These are phyloP conservation scores for Galaxias olidus DNA, from an alignment of 2,797 vertebrate genomes.

Conservation along the genomic window DNA sequence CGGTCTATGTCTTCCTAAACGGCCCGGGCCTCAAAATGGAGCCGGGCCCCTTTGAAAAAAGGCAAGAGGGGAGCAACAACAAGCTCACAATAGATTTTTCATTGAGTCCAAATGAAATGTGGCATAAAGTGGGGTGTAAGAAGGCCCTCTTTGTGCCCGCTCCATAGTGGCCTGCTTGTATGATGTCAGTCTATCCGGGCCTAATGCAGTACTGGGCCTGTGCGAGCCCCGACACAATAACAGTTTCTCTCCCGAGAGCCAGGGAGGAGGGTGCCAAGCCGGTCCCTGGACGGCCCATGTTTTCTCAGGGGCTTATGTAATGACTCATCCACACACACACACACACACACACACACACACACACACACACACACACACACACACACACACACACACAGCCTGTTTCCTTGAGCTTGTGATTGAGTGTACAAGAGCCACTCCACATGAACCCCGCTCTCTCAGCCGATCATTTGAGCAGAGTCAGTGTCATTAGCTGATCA, in stretches of 20 bases:
- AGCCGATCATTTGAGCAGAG: slow-evolving; percentile 17
- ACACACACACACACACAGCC: slow-evolving; percentile 12
- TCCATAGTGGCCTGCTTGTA: slow-evolving; percentile 78
- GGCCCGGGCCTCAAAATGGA: slow-evolving; percentile 25
- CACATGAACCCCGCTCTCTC: slow-evolving; percentile 5
- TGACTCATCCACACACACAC: slow-evolving; percentile 22
- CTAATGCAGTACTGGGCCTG: slow-evolving; percentile 81
- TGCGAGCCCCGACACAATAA: slow-evolving; percentile 68
- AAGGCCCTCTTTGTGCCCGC: slow-evolving; percentile 80
- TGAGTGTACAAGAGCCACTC: slow-evolving; percentile 18
- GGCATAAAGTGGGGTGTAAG: slow-evolving; percentile 78
- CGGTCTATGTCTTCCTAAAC: slow-evolving; percentile 36
- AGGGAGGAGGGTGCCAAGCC: slow-evolving; percentile 57
- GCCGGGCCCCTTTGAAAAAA: slow-evolving; percentile 36
- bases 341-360: slow-evolving; percentile 11
- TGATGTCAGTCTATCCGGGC: slow-evolving; percentile 88
- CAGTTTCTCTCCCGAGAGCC: slow-evolving; percentile 57
- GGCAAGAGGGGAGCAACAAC: slow-evolving; percentile 25
- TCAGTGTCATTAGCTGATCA: slow-evolving; percentile 16
- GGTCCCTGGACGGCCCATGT: slow-evolving; percentile 52
- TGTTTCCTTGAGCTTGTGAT: slow-evolving; percentile 28
- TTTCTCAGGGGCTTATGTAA: slow-evolving; percentile 37
- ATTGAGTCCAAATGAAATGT: slow-evolving; percentile 79
- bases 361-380: neutral
- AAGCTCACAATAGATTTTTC: slow-evolving; percentile 64